Percentiles rank a stretch among this genome's conserved stretches.
Evolutionary conservation across 2,888 invertebrate genomes (phyloP).

Genomic region (Apodemia hepburni): DNA sequence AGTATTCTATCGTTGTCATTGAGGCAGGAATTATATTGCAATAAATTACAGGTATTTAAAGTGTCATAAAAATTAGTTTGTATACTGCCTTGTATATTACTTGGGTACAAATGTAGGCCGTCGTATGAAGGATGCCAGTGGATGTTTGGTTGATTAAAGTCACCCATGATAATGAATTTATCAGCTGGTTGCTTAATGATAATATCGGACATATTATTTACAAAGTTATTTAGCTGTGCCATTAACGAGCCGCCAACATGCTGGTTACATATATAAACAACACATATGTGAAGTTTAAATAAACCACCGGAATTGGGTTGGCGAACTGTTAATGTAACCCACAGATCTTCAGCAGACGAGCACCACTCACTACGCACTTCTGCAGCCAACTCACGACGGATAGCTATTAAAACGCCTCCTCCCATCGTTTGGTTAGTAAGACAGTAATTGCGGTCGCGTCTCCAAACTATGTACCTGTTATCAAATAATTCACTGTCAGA

Average conservation of each 20-base stretch:
- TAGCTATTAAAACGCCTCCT: no score
- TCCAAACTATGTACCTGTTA: not conserved
- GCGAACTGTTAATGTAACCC: constrained; percentile 8
- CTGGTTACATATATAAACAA: constrained; percentile 19
- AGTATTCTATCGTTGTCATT: not conserved
- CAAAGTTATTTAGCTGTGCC: constrained; percentile 3
- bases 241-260: constrained; percentile 13
- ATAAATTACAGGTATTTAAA: not conserved
- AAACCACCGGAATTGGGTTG: not conserved
- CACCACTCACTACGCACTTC: constrained; percentile 7
- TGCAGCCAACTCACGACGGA: not conserved
- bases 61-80: not conserved
- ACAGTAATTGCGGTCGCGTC: not conserved
- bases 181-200: not conserved
- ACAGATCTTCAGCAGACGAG: constrained; percentile 13
- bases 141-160: constrained; percentile 13
- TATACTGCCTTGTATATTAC: not conserved
- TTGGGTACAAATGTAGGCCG: not conserved
- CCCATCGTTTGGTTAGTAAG: not conserved
- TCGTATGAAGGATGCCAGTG: not conserved
- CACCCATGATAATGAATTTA: constrained; percentile 7
- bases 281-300: constrained; percentile 16
- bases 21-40: no score
- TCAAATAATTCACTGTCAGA: not conserved
- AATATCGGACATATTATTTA: not conserved